Conservation (phyloP, 2,113 vertebrate species). For the Pachyramphus minor region DNA sequence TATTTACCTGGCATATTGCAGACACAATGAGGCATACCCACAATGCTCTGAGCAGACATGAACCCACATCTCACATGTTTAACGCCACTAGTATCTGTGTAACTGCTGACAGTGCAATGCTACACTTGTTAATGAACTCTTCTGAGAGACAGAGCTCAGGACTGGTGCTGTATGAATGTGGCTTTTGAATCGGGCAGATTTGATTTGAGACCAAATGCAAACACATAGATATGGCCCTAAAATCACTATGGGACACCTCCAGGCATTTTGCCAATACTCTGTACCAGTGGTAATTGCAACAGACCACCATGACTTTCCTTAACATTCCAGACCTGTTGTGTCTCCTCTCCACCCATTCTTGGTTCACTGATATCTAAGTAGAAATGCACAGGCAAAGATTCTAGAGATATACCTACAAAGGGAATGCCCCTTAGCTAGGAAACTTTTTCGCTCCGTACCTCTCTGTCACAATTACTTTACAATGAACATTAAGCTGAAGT, state of each 20-base stretch:
- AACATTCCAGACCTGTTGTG: neutral
- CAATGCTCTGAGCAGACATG: neutral
- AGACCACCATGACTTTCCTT: neutral
- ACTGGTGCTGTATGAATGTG: neutral
- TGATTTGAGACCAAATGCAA: neutral
- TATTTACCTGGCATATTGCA: neutral
- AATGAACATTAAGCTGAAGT: neutral
- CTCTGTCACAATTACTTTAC: rapidly evolving
- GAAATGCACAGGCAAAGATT: neutral
- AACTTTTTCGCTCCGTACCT: neutral
- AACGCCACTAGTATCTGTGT: neutral
- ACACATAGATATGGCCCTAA: neutral
- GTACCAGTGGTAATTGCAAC: neutral
- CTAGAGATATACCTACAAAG: neutral
- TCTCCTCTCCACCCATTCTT: neutral
- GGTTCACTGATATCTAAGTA: neutral
- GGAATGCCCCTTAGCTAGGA: neutral
- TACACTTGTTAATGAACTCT: neutral
- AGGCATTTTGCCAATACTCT: neutral
- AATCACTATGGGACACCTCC: neutral
- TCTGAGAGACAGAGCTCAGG: neutral
- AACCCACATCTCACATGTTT: neutral
- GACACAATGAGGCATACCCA: neutral
- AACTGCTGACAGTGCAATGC: neutral
- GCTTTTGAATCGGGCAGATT: neutral